Percentiles rank a stretch among this genome's conserved stretches.
Evolutionary conservation across 1,140 invertebrate species (phyloP).

Genomic region (Tetranychus cinnabarinus): DNA sequence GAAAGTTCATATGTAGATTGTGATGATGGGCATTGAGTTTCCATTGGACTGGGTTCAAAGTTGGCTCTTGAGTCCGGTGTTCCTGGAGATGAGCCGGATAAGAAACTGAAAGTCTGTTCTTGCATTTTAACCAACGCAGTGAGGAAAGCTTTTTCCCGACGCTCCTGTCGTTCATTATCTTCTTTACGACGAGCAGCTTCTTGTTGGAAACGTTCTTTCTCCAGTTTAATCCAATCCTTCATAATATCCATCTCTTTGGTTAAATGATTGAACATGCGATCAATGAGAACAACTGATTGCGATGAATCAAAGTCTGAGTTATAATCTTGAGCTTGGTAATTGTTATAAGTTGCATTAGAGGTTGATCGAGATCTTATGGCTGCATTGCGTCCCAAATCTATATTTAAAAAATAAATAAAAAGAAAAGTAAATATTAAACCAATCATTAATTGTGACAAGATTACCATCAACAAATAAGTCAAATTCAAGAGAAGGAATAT

Average conservation of each 20-base stretch:
- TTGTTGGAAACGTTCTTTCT: conserved; percentile 6
- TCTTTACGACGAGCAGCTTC: conserved; percentile 6
- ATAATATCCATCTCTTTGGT: conserved; percentile 10
- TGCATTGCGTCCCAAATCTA: not conserved
- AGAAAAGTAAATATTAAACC: too few species aligned
- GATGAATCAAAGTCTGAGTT: not conserved
- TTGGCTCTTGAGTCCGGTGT: too few species aligned
- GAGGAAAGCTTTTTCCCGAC: conserved; percentile 6
- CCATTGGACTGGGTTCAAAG: too few species aligned
- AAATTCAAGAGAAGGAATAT: too few species aligned
- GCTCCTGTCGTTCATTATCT: conserved; percentile 9
- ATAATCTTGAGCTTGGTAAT: not conserved
- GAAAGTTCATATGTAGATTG: too few species aligned
- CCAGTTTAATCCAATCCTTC: conserved; percentile 10
- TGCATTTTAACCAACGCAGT: conserved; percentile 6
- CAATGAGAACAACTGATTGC: conserved; percentile 8
- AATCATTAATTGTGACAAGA: too few species aligned
- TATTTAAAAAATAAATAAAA: not conserved
- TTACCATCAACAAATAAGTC: too few species aligned
- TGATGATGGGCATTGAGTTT: too few species aligned
- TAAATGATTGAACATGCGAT: conserved; percentile 11
- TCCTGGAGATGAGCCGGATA: not conserved
- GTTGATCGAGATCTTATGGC: not conserved
- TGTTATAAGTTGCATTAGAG: not conserved
- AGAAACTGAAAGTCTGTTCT: conserved; percentile 5